These are phyloP conservation scores for Tadarida brasiliensis DNA, from an alignment of 2,797 vertebrate species.

Conservation along the genomic window DNA sequence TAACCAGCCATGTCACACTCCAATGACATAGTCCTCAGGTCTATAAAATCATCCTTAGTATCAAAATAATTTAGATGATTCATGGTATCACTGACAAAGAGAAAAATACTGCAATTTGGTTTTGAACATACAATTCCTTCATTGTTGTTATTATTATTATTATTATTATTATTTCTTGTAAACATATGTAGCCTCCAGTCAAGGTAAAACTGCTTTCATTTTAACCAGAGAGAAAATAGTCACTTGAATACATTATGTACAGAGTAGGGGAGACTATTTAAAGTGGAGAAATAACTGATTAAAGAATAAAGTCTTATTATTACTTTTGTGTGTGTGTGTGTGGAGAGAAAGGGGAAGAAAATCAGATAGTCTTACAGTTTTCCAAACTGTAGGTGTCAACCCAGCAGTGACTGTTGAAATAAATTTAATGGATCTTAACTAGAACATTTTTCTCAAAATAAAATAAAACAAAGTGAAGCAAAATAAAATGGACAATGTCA, in stretches of 20 bases:
- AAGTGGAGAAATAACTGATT: neutral
- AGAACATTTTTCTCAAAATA: neutral
- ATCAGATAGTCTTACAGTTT: neutral
- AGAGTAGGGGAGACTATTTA: neutral
- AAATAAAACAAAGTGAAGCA: neutral
- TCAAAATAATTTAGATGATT: slow-evolving; percentile 43
- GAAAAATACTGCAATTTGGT: neutral
- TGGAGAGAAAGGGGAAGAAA: neutral
- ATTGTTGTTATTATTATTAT: neutral
- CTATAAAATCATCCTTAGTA: slow-evolving; percentile 16
- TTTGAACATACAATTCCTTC: neutral
- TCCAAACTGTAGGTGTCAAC: neutral
- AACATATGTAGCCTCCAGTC: neutral
- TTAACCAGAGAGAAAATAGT: neutral
- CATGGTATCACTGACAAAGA: neutral
- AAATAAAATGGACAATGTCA: neutral
- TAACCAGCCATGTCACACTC: neutral
- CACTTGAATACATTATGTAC: neutral
- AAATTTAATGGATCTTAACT: neutral
- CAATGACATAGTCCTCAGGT: neutral
- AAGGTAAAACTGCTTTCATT: neutral
- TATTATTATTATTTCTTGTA: neutral
- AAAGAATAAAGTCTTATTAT: neutral
- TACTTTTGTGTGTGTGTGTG: neutral
- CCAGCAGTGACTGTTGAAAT: neutral